Evolutionary conservation across 1,140 invertebrate genomes (phyloP).

Genomic region (Temnothorax longispinosus): DNA sequence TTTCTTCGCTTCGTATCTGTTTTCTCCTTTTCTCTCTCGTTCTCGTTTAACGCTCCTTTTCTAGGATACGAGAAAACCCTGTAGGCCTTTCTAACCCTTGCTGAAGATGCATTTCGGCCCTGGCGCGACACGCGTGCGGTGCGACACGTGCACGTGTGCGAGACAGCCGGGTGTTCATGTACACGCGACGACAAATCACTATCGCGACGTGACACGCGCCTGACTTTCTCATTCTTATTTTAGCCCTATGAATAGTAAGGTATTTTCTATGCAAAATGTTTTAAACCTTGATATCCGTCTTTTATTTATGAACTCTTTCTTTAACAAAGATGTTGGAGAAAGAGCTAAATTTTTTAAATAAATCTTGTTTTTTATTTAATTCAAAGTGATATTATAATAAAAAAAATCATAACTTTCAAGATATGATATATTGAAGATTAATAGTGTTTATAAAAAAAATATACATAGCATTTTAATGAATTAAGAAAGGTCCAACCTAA

Average conservation of each 20-base stretch:
- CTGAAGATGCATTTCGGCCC: constrained; percentile 48
- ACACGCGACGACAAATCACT: constrained; percentile 79
- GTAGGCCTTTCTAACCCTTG: constrained; percentile 74
- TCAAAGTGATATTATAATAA: background rate
- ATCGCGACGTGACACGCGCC: constrained; percentile 80
- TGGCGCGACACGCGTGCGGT: constrained; percentile 48
- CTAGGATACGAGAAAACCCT: constrained; percentile 54
- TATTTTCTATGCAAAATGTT: background rate
- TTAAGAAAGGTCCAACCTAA: background rate
- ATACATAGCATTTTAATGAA: background rate
- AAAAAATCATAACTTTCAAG: background rate
- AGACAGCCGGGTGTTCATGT: background rate
- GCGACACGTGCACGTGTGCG: constrained; percentile 36
- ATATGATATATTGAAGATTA: background rate
- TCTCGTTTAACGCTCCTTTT: constrained; percentile 57
- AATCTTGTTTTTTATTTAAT: background rate
- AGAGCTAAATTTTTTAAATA: background rate
- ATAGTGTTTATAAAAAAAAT: background rate
- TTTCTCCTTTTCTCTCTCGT: constrained; percentile 52
- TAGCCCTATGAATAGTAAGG: constrained; percentile 32
- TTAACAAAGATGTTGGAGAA: background rate
- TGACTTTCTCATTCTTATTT: constrained; percentile 78
- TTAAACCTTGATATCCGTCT: background rate
- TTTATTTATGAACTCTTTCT: constrained; percentile 1
- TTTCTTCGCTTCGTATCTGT: constrained; percentile 25